Percentiles rank a stretch among this genome's conserved stretches.
Evolutionary conservation across 2,797 vertebrate genomes (phyloP).

Genomic region (Microchirus variegatus): DNA sequence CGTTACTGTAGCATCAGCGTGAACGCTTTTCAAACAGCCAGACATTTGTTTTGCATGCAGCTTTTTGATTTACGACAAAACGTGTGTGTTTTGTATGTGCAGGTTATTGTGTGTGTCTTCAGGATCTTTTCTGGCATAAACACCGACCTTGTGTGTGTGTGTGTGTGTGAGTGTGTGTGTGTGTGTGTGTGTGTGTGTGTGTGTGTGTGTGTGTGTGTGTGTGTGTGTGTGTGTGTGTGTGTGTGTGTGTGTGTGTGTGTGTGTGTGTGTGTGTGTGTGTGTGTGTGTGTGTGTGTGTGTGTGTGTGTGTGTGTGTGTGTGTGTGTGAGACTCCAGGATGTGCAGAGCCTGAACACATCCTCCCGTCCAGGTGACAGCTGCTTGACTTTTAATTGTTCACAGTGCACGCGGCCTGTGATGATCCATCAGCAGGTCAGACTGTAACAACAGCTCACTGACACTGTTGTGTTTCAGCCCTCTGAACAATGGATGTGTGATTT

Average conservation of each 20-base stretch:
- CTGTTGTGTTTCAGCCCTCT: slow-evolving; percentile 1
- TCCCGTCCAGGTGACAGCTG: slow-evolving; percentile 61
- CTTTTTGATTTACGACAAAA: no score
- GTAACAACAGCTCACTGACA: slow-evolving; percentile 54
- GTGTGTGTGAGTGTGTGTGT: not conserved
- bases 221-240: no score
- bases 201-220: not conserved
- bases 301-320: not conserved
- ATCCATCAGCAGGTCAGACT: slow-evolving; percentile 39
- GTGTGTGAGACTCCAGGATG: slow-evolving; percentile 44
- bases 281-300: no score
- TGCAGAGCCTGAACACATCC: slow-evolving; percentile 49
- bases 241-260: no score
- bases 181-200: not conserved
- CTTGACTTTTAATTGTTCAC: slow-evolving; percentile 37
- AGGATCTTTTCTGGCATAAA: no score
- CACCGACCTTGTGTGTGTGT: not conserved
- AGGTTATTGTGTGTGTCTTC: no score
- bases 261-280: no score
- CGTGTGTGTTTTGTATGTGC: no score
- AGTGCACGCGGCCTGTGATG: slow-evolving; percentile 16
- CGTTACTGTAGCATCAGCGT: not conserved
- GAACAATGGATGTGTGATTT: slow-evolving; percentile 54
- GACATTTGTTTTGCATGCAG: not conserved
- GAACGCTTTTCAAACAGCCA: not conserved